Base-by-base conservation (phyloP, 2,888 invertebrate species). In the Sycophila texana region DNA sequence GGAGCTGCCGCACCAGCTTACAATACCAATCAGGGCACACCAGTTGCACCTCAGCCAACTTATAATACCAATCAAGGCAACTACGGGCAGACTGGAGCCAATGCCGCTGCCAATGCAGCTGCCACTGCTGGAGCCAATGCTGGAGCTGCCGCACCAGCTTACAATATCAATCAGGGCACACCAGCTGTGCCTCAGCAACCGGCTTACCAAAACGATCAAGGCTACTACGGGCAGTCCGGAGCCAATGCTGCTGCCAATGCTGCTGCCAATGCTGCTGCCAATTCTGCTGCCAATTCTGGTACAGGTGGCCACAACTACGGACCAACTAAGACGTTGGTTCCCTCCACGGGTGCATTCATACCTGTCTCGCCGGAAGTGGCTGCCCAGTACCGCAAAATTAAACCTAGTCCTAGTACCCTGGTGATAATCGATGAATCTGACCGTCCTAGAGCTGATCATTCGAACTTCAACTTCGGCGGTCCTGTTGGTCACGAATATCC, bases 281-380 rank as follows among this genome's bases (percentile, higher is more conserved):
- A 70, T n/a, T 49, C 77, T 14, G 55, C 4, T 3, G 67, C 67
- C 12, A 39, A 70, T n/a, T 49, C 63, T n/a, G 55, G 55, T 47
- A 26, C 57, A 14, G 26, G 26, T 26, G 4, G 26, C 14, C 60
- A 60, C 14, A 14, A 14, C 16, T 60, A 60, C 60, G 22, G 26
- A 26, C 61, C 61, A 14, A 14, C 30, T 30, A 61, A 61, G 30
- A 61, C 61, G 13, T 2, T 26, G n/a, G 5, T 0, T 30, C 61
- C 61, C 10, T n/a, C n/a, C 30, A 39, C 39, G 5, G 30, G 39
- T 18, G 61, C 16, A 12, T 61, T 30, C 61, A 30, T 5, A 61
- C n/a, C 7, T 0, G 16, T 26, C 16, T 18, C n/a, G 13, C 47
- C 16, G 12, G 49, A 10, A 60, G 4, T n/a, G 63, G 39, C 26